These are phyloP conservation scores for Cerastis rubricosa DNA, from an alignment of 2,888 invertebrate species.

Conservation along the genomic window DNA sequence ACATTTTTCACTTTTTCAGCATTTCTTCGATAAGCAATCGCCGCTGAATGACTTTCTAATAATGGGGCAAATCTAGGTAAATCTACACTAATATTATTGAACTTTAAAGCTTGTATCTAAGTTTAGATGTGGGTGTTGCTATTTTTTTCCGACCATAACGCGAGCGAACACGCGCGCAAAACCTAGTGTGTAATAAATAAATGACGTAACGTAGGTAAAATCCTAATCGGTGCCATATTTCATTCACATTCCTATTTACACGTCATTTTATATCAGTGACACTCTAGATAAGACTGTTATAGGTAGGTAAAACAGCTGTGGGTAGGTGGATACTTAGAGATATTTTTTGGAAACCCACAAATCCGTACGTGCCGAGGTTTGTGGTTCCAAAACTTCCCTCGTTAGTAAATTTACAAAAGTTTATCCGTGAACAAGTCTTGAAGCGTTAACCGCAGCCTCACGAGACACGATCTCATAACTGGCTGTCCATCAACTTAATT, in stretches of 20 bases:
- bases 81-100: too few species aligned
- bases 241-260: background rate
- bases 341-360: background rate
- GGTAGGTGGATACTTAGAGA: too few species aligned
- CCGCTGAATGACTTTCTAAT: background rate
- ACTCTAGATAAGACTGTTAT: conserved; percentile 11
- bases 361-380: conserved; percentile 2
- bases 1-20: background rate
- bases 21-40: background rate
- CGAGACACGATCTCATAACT: conserved; percentile 47
- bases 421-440: conserved; percentile 21
- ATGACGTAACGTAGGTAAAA: conserved; percentile 5
- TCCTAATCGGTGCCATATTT: conserved; percentile 9
- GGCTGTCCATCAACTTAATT: conserved; percentile 58
- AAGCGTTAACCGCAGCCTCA: conserved; percentile 41
- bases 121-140: background rate
- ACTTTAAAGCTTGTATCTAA: background rate
- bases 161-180: background rate
- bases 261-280: background rate
- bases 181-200: background rate
- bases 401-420: conserved; percentile 45
- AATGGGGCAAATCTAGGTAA: too few species aligned
- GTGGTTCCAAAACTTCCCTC: conserved; percentile 31
- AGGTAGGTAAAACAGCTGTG: background rate
- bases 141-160: background rate